Conservation (phyloP, 2,797 vertebrate genomes). For the Cygnus olor region DNA sequence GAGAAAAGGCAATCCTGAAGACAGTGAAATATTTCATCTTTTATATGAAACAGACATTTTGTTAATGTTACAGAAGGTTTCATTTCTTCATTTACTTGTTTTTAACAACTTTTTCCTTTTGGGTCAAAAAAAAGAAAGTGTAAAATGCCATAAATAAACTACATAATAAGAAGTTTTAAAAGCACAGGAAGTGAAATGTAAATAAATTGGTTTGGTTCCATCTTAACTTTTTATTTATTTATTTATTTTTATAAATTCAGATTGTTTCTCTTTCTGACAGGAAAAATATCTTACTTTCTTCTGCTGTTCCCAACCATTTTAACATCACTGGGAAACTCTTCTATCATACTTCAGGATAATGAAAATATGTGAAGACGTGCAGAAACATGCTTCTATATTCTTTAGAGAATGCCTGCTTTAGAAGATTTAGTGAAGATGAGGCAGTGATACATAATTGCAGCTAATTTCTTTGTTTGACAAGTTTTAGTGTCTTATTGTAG, state of each 20-base stretch:
- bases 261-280: background rate
- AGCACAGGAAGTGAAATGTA: background rate
- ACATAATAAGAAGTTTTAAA: background rate
- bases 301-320: background rate
- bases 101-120: background rate
- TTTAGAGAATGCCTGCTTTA: background rate
- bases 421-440: background rate
- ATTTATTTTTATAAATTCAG: background rate
- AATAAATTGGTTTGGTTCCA: background rate
- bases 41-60: background rate
- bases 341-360: rapidly evolving
- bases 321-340: background rate
- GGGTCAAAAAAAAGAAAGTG: background rate
- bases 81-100: background rate
- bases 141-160: background rate
- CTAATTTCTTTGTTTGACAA: background rate
- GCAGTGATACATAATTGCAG: background rate
- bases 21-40: background rate
- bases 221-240: rapidly evolving
- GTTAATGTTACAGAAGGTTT: background rate
- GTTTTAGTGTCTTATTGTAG: background rate
- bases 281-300: background rate
- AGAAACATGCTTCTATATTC: background rate
- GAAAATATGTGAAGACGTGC: background rate
- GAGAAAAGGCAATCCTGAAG: background rate